These are phyloP conservation scores for Lathronympha strigana DNA, from an alignment of 2,888 invertebrate genomes.

Conservation along the genomic window DNA sequence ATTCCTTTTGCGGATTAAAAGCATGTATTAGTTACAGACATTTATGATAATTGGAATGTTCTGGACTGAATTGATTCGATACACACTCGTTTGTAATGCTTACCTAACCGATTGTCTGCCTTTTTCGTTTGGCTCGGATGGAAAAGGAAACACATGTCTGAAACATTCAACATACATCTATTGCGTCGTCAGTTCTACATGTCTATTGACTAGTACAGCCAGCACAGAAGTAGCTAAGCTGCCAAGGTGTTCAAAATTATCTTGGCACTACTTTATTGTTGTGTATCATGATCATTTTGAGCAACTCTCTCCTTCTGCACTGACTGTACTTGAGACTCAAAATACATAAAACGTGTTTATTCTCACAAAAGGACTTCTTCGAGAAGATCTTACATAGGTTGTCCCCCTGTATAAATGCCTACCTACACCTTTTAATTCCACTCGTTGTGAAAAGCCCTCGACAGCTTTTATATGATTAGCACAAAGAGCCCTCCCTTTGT, in stretches of 20 bases:
- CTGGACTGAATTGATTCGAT: constrained; percentile 13
- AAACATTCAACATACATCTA: too few species aligned
- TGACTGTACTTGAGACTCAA: too few species aligned
- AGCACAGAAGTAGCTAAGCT: too few species aligned
- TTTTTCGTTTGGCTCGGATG: not conserved
- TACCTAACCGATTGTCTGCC: not conserved
- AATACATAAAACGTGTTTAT: not conserved
- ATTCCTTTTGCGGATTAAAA: constrained; percentile 23
- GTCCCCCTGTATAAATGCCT: constrained; percentile 15
- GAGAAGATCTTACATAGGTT: not conserved
- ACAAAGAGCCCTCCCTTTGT: constrained; percentile 52
- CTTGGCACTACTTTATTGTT: too few species aligned
- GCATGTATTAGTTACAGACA: constrained; percentile 20
- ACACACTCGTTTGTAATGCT: not conserved
- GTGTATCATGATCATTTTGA: too few species aligned
- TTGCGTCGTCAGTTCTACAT: too few species aligned
- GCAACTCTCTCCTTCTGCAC: too few species aligned
- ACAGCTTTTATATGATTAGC: constrained; percentile 35
- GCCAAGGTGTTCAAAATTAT: too few species aligned
- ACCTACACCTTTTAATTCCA: constrained; percentile 26
- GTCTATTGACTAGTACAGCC: not conserved
- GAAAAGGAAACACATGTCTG: too few species aligned
- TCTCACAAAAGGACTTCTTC: too few species aligned
- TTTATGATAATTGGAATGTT: constrained; percentile 2
- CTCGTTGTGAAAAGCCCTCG: constrained; percentile 32